Base-by-base conservation (phyloP, 2,797 vertebrate species). In the Ispidina picta region DNA sequence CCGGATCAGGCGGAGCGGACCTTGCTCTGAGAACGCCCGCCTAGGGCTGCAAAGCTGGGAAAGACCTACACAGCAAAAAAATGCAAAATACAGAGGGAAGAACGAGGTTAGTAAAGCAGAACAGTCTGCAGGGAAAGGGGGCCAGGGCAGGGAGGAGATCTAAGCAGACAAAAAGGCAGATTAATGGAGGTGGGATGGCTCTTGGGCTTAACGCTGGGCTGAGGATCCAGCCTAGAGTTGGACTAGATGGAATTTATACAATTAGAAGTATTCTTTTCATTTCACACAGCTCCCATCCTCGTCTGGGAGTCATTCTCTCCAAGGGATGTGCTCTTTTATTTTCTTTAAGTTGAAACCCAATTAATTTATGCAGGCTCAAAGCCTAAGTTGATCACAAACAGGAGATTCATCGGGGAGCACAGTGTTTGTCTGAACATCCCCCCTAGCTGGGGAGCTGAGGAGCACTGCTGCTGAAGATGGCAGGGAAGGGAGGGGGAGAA, bases 31-130 rank as follows among this genome's bases (percentile, higher is more conserved):
- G 98, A 99, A 99, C 92, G 99, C 99, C 98, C 99, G 98, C 94
- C 99, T 99, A 86, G 99, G 99, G 98, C 99, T 99, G 99, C 99
- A 99, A 98, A 99, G 99, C 98, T 99, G 99, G 97, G 99, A 99
- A 98, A 99, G 98, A 98, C 99, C 99, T 99, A 99, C 97, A 98
- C 77, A 97, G 98, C 98, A 98, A 98, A 37, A 37, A 37, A 37
- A 98, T 25, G 98, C 95, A 97, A 98, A 98, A 98, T 97, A 98
- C 95, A 98, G 86, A 97, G 94, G 97, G 98, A 95, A 98, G 97
- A 97, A 96, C 85, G 94, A 96, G 94, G 97, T 98, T 98, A 98
- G 97, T 97, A 97, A 98, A 97, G 98, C 96, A 97, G 95, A 92
- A 95, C 54, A 66, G 74, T 96, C 93, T 58, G 71, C 39, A 87